Evolutionary conservation across 2,888 invertebrate genomes (phyloP).

Genomic region (Apamea anceps): DNA sequence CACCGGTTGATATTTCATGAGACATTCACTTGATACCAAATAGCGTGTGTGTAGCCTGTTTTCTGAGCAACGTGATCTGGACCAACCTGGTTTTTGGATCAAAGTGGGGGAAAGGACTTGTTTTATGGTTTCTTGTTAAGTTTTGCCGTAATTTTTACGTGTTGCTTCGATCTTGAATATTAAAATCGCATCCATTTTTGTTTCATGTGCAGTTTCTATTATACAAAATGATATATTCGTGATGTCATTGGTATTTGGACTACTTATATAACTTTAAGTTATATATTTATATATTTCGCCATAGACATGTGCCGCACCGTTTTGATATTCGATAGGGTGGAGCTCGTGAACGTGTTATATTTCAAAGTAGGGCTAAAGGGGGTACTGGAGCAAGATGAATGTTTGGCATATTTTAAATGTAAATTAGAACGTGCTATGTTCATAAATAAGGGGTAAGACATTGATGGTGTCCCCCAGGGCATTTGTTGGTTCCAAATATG

Average conservation of each 20-base stretch:
- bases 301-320: neutral
- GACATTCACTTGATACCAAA: slow-evolving; percentile 84
- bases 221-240: neutral
- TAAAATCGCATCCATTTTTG: neutral
- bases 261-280: neutral
- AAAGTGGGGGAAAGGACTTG: slow-evolving; percentile 31
- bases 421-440: slow-evolving; percentile 19
- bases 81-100: slow-evolving; percentile 55
- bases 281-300: neutral
- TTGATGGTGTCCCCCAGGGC: slow-evolving; percentile 1
- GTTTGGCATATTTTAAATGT: slow-evolving; percentile 24
- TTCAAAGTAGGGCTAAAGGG: slow-evolving; percentile 26
- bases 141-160: slow-evolving; percentile 12
- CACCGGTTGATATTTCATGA: slow-evolving; percentile 87
- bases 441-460: slow-evolving; percentile 18
- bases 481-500: neutral
- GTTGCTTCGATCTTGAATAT: neutral
- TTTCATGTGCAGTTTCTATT: slow-evolving; percentile 33
- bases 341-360: slow-evolving; percentile 22
- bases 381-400: slow-evolving; percentile 14
- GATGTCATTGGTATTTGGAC: slow-evolving; percentile 18
- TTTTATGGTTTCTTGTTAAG: slow-evolving; percentile 17
- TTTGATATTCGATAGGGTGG: slow-evolving; percentile 38
- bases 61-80: slow-evolving; percentile 61
- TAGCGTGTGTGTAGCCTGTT: slow-evolving; percentile 67